Conservation (phyloP, 1,140 invertebrate genomes). For the Neomicropteryx cornuta region DNA sequence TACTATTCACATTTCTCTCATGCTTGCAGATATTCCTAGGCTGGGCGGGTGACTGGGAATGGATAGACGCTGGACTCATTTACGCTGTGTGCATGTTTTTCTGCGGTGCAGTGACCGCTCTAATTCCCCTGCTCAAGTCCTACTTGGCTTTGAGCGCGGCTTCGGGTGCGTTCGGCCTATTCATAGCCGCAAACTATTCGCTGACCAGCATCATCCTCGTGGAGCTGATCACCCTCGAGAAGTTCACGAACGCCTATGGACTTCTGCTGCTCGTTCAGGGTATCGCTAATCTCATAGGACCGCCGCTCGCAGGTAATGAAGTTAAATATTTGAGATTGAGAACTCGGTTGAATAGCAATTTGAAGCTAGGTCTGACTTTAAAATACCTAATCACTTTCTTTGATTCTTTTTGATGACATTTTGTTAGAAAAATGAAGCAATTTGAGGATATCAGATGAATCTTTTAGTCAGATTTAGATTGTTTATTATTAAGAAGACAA, state of each 20-base stretch:
- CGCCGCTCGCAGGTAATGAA: constrained; percentile 66
- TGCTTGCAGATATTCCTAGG: constrained; percentile 73
- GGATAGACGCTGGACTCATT: constrained; percentile 60
- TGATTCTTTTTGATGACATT: neutral
- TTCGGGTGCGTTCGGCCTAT: constrained; percentile 67
- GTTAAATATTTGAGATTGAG: constrained; percentile 5
- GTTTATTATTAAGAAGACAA: too few relatives aligned
- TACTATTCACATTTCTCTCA: too few relatives aligned
- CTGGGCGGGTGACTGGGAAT: constrained; percentile 72
- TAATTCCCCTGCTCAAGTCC: constrained; percentile 53
- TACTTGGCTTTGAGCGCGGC: constrained; percentile 51
- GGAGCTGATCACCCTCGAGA: constrained; percentile 71
- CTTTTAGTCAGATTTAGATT: constrained; percentile 1
- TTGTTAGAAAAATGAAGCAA: neutral
- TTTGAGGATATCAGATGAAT: neutral
- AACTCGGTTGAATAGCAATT: neutral
- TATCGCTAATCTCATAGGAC: constrained; percentile 75
- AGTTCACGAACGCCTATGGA: constrained; percentile 85
- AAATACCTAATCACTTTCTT: neutral
- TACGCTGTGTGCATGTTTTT: constrained; percentile 70
- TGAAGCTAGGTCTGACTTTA: neutral
- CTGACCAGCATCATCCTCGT: constrained; percentile 79
- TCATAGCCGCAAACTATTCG: constrained; percentile 80
- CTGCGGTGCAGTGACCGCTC: constrained; percentile 57
- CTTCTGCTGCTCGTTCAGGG: constrained; percentile 79